Evolutionary conservation across 2,888 invertebrate species (phyloP).

Genomic region (Subacronicta megacephala): DNA sequence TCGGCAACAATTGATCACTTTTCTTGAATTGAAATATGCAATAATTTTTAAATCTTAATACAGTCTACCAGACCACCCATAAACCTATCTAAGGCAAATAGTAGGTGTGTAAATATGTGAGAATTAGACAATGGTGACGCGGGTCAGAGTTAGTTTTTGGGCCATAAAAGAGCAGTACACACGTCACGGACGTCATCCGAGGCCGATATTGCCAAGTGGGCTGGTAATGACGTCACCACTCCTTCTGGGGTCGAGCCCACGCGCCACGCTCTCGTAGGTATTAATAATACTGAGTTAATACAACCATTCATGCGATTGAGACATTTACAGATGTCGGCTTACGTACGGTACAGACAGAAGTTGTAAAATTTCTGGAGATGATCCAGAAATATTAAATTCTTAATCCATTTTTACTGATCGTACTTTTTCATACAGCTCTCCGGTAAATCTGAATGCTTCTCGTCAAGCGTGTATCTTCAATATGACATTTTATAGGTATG

Average conservation of each 20-base stretch:
- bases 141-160: slow-evolving; percentile 40
- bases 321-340: slow-evolving; percentile 31
- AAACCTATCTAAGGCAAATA: slow-evolving; percentile 22
- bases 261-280: slow-evolving; percentile 56
- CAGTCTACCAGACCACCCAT: slow-evolving; percentile 10
- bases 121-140: slow-evolving; percentile 35
- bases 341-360: slow-evolving; percentile 30
- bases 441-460: too few species aligned
- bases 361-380: slow-evolving; percentile 40
- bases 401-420: slow-evolving; percentile 2
- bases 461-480: too few species aligned
- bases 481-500: too few species aligned
- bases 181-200: slow-evolving; percentile 49
- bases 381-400: slow-evolving; percentile 15
- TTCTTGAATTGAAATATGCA: neutral
- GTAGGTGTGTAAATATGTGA: slow-evolving; percentile 24
- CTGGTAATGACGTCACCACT: slow-evolving; percentile 69
- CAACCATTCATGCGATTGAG: slow-evolving; percentile 47
- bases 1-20: neutral
- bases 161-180: slow-evolving; percentile 37
- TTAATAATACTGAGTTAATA: slow-evolving; percentile 48
- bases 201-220: slow-evolving; percentile 48
- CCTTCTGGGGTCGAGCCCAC: slow-evolving; percentile 73
- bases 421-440: slow-evolving; percentile 3
- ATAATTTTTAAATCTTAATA: neutral